phyloP scores from a whole-genome alignment of 2,113 vertebrate species.

The Cheirogaleus medius region DNA sequence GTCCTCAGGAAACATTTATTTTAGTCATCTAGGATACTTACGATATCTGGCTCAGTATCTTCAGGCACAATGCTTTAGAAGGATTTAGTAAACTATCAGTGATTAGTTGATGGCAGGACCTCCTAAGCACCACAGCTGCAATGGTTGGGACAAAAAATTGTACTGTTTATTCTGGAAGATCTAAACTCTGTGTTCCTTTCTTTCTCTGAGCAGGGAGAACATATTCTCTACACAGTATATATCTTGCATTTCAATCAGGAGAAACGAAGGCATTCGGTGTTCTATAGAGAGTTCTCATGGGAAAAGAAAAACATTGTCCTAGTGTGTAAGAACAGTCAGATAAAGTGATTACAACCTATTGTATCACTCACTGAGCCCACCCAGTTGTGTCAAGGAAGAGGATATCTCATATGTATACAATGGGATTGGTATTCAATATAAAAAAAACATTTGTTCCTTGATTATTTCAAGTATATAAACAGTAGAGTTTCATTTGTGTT shows the following conservation, averaged over 20 bases:
- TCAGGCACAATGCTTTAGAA: neutral
- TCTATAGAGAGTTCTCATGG: conserved; percentile 52
- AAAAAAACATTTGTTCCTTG: conserved; percentile 43
- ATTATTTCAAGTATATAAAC: conserved; percentile 48
- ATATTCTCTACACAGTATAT: neutral
- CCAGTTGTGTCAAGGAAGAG: conserved; percentile 62
- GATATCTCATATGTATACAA: conserved; percentile 59
- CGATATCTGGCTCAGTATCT: neutral
- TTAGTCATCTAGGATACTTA: neutral
- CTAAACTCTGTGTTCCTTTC: neutral
- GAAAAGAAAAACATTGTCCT: conserved; percentile 73
- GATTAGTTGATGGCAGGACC: neutral
- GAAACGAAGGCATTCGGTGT: neutral
- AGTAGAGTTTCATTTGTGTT: conserved; percentile 1
- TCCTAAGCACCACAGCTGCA: neutral
- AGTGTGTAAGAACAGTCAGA: conserved; percentile 39
- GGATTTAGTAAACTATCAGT: neutral
- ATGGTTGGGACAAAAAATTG: neutral
- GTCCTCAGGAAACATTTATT: neutral
- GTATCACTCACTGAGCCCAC: conserved; percentile 42
- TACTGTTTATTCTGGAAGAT: neutral
- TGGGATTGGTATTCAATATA: conserved; percentile 33
- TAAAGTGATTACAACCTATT: conserved; percentile 66
- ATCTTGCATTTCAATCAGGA: neutral
- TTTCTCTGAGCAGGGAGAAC: neutral